Conservation (phyloP, 2,113 vertebrate species). For the Poecile atricapillus region DNA sequence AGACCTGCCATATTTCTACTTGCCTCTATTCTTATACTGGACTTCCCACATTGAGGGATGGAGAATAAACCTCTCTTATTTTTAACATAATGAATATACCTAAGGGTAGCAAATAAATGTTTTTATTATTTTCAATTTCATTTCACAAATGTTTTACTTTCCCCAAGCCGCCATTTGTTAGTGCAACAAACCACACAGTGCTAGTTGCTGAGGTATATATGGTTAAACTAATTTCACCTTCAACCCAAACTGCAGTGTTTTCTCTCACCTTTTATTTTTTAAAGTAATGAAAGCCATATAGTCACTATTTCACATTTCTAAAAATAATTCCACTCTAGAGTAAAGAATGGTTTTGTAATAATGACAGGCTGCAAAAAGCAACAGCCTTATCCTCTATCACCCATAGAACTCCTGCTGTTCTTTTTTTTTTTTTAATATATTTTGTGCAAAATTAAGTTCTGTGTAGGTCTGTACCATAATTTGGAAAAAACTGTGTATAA, state of each 20-base stretch:
- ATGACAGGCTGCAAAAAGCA: constrained; percentile 30
- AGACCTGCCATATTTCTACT: constrained; percentile 64
- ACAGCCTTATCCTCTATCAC: constrained; percentile 60
- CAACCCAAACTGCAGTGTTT: not conserved
- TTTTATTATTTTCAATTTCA: constrained; percentile 43
- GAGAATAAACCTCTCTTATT: constrained; percentile 34
- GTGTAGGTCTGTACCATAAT: constrained; percentile 75
- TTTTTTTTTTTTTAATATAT: constrained; percentile 72
- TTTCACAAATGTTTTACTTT: constrained; percentile 40
- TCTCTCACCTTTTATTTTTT: not conserved
- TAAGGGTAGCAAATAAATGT: constrained; percentile 57
- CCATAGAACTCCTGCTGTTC: constrained; percentile 66
- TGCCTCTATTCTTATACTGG: constrained; percentile 56
- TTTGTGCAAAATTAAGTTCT: constrained; percentile 81
- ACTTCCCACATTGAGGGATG: constrained; percentile 23
- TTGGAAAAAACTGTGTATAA: constrained; percentile 74
- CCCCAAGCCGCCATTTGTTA: constrained; percentile 14
- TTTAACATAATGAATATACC: constrained; percentile 49
- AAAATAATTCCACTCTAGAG: constrained; percentile 64
- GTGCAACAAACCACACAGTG: constrained; percentile 63
- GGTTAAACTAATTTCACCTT: constrained; percentile 55
- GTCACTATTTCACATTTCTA: constrained; percentile 36
- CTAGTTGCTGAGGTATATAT: constrained; percentile 61
- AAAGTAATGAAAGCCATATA: constrained; percentile 24
- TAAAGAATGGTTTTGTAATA: constrained; percentile 49